Conservation (phyloP, 2,113 vertebrate species). For the Limnothrissa miodon region DNA sequence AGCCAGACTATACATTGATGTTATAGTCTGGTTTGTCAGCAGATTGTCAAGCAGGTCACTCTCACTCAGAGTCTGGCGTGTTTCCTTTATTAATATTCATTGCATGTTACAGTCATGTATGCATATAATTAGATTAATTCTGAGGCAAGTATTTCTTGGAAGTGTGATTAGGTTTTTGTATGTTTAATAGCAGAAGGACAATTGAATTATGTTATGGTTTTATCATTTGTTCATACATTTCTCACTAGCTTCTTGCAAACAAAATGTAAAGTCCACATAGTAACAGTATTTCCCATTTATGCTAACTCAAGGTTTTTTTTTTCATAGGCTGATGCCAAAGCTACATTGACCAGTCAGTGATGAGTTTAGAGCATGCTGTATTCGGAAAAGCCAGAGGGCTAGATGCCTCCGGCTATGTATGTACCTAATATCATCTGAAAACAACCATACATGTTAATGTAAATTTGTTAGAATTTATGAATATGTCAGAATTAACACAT, state of each 20-base stretch:
- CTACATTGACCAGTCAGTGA: background rate
- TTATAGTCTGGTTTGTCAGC: too few relatives aligned
- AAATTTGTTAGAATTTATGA: too few relatives aligned
- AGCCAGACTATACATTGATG: too few relatives aligned
- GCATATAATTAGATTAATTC: background rate
- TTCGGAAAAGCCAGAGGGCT: too few relatives aligned
- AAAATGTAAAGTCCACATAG: background rate
- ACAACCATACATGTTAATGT: too few relatives aligned
- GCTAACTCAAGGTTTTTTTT: too few relatives aligned
- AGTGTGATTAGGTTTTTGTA: background rate
- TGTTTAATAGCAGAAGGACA: background rate
- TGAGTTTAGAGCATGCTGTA: background rate
- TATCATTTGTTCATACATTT: background rate
- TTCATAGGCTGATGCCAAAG: background rate
- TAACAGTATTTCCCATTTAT: background rate
- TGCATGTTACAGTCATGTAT: background rate
- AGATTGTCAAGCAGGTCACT: too few relatives aligned
- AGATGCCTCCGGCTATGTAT: too few relatives aligned
- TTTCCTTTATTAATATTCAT: background rate
- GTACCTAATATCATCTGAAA: too few relatives aligned
- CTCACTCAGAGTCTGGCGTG: background rate
- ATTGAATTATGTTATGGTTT: background rate
- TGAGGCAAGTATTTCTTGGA: background rate
- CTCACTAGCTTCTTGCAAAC: background rate
- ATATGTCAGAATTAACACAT: too few relatives aligned